phyloP scores from a whole-genome alignment of 2,113 vertebrate genomes.

The Nannospalax galili region DNA sequence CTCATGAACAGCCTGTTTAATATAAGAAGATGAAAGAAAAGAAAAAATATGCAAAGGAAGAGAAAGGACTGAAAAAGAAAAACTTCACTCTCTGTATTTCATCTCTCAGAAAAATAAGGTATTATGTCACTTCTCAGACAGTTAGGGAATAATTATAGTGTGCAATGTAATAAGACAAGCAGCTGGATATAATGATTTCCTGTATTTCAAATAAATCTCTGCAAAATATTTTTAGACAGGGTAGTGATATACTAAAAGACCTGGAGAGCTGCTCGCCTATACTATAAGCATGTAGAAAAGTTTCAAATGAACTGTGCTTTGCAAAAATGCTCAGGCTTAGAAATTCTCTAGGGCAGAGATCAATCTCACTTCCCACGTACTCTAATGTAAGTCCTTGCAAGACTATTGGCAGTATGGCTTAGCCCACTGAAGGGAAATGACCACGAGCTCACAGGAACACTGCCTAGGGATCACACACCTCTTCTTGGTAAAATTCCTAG shows the following conservation, averaged over 20 bases:
- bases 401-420: rapidly evolving
- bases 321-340: not conserved
- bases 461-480: not conserved
- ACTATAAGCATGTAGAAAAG: not conserved
- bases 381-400: not conserved
- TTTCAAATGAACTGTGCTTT: not conserved
- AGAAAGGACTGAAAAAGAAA: not conserved
- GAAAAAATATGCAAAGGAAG: not conserved
- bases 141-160: not conserved
- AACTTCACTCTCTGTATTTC: not conserved
- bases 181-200: not conserved
- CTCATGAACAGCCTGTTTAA: not conserved
- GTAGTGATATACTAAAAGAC: not conserved
- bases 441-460: rapidly evolving
- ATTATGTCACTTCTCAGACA: not conserved
- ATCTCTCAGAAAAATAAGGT: not conserved
- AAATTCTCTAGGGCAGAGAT: not conserved
- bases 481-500: not conserved
- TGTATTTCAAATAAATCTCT: not conserved
- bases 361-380: not conserved
- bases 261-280: not conserved
- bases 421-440: not conserved
- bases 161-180: not conserved
- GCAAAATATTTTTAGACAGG: not conserved
- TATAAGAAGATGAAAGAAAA: not conserved